Evolutionary conservation across 1,140 invertebrate genomes (phyloP), one percentile per base, ranked within the genome.

Genomic region (Lepidurus apus): DNA sequence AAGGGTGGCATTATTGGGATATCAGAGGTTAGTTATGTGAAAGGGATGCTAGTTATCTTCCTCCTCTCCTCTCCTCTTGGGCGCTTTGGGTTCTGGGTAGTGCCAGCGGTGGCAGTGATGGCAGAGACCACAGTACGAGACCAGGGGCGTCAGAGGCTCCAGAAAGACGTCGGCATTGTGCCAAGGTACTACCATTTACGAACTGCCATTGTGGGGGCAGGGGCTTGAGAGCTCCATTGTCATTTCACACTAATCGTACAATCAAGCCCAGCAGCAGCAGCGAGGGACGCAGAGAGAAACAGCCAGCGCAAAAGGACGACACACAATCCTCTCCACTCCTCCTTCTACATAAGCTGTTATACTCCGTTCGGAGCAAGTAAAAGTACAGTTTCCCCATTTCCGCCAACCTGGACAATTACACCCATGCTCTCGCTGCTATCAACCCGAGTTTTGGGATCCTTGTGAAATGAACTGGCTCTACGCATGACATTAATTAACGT

Each of bases 171-270:
- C 21, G 53, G 53, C 53, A 65, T 65, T 65, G 17, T 65, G 13
- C 53, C 53, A 65, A 65, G 53, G 53, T 65, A 21, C 53, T 65
- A 65, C 53, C 53, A 65, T 65, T 34, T 65, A 65, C 53, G 53
- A 65, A 65, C 8, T 65, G 53, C 53, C 13, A 65, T 65, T 65
- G 21, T 65, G 53, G 53, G 53, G 53, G 17, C 21, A 21, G 21
- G 53, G 21, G 21, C 53, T 65, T 65, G 53, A 7, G 53, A 17
- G 53, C 13, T 65, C 53, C 53, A 65, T 65, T 65, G 53, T 65
- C 53, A 65, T 65, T 65, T 65, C 53, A 65, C 53, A 65, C 53
- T 65, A 65, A 65, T 65, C 53, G 53, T 65, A 65, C 53, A 65
- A 65, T 65, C 53, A 65, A 65, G 53, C 53, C 17, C 53, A 65